phyloP scores from a whole-genome alignment of 2,797 vertebrate genomes.

The Danio aesculapii region DNA sequence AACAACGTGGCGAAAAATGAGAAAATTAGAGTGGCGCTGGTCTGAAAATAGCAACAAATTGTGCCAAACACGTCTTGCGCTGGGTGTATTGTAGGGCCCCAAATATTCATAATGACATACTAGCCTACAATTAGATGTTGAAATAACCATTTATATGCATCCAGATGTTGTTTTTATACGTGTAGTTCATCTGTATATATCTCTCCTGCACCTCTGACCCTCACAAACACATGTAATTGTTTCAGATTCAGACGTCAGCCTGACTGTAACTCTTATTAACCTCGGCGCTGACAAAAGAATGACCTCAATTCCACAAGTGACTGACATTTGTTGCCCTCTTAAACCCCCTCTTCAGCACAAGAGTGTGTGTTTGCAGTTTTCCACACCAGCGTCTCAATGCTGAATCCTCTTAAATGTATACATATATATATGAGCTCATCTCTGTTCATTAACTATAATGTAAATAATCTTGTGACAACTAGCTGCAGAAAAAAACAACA shows the following conservation, averaged over 20 bases:
- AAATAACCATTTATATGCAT: too few relatives aligned
- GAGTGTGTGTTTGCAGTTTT: neutral
- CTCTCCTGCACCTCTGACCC: neutral
- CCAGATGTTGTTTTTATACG: constrained; percentile 20
- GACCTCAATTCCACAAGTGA: constrained; percentile 66
- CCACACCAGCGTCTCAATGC: neutral
- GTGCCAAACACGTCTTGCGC: too few relatives aligned
- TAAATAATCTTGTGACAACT: constrained; percentile 14
- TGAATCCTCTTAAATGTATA: neutral
- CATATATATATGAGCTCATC: constrained; percentile 28
- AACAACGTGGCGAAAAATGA: too few relatives aligned
- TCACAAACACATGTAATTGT: constrained; percentile 37
- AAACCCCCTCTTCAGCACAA: constrained; percentile 11
- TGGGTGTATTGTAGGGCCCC: too few relatives aligned
- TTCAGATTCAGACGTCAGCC: constrained; percentile 29
- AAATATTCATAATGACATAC: too few relatives aligned
- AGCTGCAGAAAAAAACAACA: constrained; percentile 1
- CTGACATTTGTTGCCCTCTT: constrained; percentile 54
- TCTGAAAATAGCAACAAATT: too few relatives aligned
- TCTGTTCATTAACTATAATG: constrained; percentile 38
- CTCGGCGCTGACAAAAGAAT: constrained; percentile 50
- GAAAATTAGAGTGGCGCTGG: too few relatives aligned
- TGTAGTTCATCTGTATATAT: neutral
- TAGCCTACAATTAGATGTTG: too few relatives aligned
- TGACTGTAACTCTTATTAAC: constrained; percentile 59